Evolutionary conservation across 2,797 vertebrate genomes (phyloP), one percentile per base, ranked within the genome.

Genomic region (Eulemur coronatus): DNA sequence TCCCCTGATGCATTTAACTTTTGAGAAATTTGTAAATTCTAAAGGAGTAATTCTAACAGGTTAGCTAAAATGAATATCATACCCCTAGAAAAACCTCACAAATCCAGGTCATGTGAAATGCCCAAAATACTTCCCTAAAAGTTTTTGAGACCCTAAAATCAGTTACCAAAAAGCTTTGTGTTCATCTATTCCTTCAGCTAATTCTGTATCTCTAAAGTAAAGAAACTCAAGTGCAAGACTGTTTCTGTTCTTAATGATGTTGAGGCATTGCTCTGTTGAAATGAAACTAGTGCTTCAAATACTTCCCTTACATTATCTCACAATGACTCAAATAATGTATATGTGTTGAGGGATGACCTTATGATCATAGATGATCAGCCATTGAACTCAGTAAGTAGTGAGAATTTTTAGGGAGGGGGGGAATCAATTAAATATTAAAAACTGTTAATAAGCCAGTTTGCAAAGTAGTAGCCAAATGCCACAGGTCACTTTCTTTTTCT

Each of bases 1-100:
- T 79, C 46, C 85, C 81, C 94, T 20, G 30, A 96, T 95, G 97
- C 30, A 73, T 76, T 97, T 94, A 98, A 96, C 5, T 96, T 96
- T 79, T 75, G 50, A 94, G 76, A 95, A 87, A 87, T 14, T 79
- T 87, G 10, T 70, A 82, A 94, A 87, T 94, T 93, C 57, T 88
- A 61, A 89, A 65, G 15, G 5, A 94, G 70, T 96, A 79, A 96
- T 96, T 94, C 48, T 95, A 92, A 93, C 52, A 96, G 63, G 50
- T 89, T 97, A 38, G 38, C n/a, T 89, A 48, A 86, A 89, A 76
- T 82, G 93, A 93, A 15, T 97, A 57, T 89, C 14, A 52, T 52
- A 63, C 72, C 20, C 33, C 50, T 97, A 79, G 86, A 93, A 95
- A 94, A 96, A 84, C 57, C 57, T 96, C 4, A 0, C 0, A 41